Evolutionary conservation across 2,888 invertebrate genomes (phyloP).

Genomic region (Latheticus oryzae): DNA sequence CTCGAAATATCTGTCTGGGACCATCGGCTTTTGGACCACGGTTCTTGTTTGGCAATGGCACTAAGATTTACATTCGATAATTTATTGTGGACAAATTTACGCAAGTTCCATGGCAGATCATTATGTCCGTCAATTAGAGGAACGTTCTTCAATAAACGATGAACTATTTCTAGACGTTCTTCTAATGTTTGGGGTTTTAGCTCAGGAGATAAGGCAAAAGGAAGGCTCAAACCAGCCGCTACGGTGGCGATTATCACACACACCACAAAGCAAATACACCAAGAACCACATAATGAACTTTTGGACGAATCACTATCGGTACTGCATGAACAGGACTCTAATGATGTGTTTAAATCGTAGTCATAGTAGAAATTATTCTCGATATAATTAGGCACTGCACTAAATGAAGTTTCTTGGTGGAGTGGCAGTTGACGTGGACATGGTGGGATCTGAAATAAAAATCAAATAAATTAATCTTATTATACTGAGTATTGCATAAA

Average conservation of each 20-base stretch:
- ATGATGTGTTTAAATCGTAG: constrained; percentile 53
- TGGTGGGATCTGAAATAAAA: constrained; percentile 59
- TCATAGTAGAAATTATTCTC: constrained; percentile 53
- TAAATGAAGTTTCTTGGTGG: constrained; percentile 59
- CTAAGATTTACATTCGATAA: constrained; percentile 76
- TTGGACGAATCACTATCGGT: constrained; percentile 69
- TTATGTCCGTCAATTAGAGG: constrained; percentile 86
- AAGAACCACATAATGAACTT: constrained; percentile 67
- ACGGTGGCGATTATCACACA: constrained; percentile 71
- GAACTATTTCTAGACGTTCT: constrained; percentile 73
- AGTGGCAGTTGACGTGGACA: constrained; percentile 59
- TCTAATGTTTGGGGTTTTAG: constrained; percentile 60
- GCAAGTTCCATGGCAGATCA: constrained; percentile 89
- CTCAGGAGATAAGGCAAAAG: constrained; percentile 65
- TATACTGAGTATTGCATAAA: no score
- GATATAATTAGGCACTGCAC: constrained; percentile 55
- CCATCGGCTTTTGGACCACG: constrained; percentile 89
- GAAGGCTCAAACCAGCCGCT: constrained; percentile 70
- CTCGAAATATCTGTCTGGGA: constrained; percentile 93
- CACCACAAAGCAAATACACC: constrained; percentile 71
- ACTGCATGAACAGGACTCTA: constrained; percentile 62
- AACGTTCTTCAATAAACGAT: constrained; percentile 75
- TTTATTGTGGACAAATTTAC: constrained; percentile 88
- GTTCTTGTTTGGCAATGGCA: constrained; percentile 76
- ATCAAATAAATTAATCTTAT: no score